Conservation (phyloP, 92 coral and sea anemone genomes). For the Bergia puertoricense region DNA sequence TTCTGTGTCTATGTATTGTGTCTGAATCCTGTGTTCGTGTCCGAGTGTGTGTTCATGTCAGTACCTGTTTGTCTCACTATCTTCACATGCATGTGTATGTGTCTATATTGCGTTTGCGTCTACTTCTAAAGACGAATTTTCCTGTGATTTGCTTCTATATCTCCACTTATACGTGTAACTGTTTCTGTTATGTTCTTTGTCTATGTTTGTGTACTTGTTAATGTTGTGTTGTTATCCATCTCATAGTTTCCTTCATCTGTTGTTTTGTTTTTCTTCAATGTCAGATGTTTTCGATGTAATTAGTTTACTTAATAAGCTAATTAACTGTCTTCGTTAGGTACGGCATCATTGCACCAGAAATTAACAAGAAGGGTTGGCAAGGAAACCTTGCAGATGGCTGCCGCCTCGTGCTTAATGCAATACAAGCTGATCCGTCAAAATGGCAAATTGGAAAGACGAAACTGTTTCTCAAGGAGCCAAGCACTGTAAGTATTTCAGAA, state of each 20-base stretch:
- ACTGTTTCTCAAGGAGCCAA: conserved; percentile 77
- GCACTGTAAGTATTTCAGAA: conserved; percentile 59
- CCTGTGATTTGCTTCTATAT: too few species aligned
- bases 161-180: too few species aligned
- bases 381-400: conserved; percentile 74
- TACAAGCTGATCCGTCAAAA: conserved; percentile 66
- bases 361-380: conserved; percentile 37
- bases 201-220: too few species aligned
- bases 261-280: neutral
- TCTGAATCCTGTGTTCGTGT: neutral
- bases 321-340: conserved; percentile 40
- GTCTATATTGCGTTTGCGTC: neutral
- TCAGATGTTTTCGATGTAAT: neutral
- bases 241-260: neutral
- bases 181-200: too few species aligned
- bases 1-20: neutral
- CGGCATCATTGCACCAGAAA: conserved; percentile 69
- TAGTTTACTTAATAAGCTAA: neutral
- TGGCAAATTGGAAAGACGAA: conserved; percentile 90
- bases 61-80: neutral
- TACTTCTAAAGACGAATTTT: too few species aligned
- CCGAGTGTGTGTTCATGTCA: neutral
- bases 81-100: neutral
- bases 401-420: conserved; percentile 60
- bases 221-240: too few species aligned